Conservation (phyloP, 2,113 vertebrate genomes). For the Megaceryle torquata region DNA sequence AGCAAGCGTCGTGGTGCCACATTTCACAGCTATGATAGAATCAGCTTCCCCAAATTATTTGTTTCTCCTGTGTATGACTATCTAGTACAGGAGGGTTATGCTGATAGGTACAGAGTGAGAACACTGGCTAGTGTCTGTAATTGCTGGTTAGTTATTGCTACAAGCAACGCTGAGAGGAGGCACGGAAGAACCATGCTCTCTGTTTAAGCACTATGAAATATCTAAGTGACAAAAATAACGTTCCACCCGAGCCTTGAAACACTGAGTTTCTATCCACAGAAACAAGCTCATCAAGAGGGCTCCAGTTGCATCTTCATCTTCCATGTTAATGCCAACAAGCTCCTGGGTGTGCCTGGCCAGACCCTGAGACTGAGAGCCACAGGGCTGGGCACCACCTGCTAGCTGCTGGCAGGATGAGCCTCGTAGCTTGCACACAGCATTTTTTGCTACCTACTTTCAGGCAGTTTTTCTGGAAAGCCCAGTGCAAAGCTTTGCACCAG, state of each 20-base stretch:
- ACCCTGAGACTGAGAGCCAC: accelerated
- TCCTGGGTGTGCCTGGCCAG: not conserved
- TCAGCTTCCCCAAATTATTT: not conserved
- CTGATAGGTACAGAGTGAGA: not conserved
- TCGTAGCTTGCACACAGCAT: not conserved
- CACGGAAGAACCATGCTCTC: not conserved
- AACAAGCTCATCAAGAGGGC: not conserved
- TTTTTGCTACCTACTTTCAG: not conserved
- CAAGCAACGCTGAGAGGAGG: not conserved
- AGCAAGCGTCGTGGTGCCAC: accelerated
- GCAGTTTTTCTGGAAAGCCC: not conserved
- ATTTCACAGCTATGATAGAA: not conserved
- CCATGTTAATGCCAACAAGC: accelerated
- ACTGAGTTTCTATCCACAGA: not conserved
- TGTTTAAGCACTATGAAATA: not conserved
- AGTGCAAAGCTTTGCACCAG: not conserved
- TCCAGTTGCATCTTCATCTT: not conserved
- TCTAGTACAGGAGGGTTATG: not conserved
- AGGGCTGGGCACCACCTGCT: not conserved
- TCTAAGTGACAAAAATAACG: not conserved
- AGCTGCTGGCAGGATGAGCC: not conserved
- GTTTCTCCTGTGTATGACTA: not conserved
- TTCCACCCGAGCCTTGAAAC: not conserved
- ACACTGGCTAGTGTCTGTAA: too few relatives aligned
- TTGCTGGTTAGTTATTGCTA: too few relatives aligned